Conservation (phyloP, 2,888 invertebrate species). For the Amphimallon solstitiale region DNA sequence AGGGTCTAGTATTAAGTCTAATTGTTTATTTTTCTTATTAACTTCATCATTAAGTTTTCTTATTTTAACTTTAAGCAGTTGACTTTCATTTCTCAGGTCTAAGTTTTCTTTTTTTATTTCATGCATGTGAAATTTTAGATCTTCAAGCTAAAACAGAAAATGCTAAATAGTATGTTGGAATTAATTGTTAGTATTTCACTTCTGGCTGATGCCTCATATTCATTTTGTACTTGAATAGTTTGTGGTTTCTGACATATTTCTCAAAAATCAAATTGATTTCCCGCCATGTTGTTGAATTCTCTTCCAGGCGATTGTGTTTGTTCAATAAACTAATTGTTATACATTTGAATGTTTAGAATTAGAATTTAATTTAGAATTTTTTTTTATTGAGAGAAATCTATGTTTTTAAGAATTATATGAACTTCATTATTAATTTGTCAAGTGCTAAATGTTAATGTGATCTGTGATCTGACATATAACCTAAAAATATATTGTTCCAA, state of each 20-base stretch:
- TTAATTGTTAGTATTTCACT: slow-evolving; percentile 10
- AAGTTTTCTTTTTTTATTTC: slow-evolving; percentile 52
- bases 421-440: not conserved
- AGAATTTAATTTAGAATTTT: not conserved
- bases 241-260: not conserved
- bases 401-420: not conserved
- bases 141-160: slow-evolving; percentile 42
- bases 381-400: not conserved
- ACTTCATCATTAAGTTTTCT: slow-evolving; percentile 53
- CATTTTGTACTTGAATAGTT: not conserved
- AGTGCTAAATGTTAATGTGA: not conserved
- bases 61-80: slow-evolving; percentile 54
- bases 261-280: slow-evolving; percentile 33
- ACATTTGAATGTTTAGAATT: too few species aligned
- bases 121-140: slow-evolving; percentile 51
- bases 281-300: slow-evolving; percentile 40
- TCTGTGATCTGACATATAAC: not conserved
- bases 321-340: not conserved
- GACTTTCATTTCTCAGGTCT: slow-evolving; percentile 50
- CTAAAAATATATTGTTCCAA: too few species aligned
- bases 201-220: slow-evolving; percentile 33
- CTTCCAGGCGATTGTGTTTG: not conserved
- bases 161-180: not conserved
- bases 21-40: slow-evolving; percentile 51
- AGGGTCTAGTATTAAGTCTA: slow-evolving; percentile 52